A percentile compares a stretch with the other conserved stretches of the same genome.
phyloP scores from a whole-genome alignment of 2,797 vertebrate genomes.

The Sebastes elongatus region DNA sequence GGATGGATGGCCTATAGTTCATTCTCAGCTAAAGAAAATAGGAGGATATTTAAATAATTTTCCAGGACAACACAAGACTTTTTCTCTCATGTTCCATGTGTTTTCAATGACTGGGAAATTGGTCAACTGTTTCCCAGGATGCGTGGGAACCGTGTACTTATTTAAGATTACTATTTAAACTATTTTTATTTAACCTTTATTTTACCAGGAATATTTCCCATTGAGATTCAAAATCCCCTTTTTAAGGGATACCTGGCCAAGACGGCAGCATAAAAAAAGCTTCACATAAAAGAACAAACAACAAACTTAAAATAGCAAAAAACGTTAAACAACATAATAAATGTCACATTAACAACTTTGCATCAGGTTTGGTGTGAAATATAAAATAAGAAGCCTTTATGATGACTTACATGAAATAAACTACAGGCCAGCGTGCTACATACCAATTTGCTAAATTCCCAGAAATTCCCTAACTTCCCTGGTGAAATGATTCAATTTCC shows the following conservation, averaged over 20 bases:
- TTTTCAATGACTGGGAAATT: too few species aligned
- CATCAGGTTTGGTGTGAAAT: background rate
- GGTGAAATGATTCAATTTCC: background rate
- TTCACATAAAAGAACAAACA: background rate
- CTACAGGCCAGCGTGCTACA: background rate
- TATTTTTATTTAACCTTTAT: background rate
- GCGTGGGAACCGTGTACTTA: too few species aligned
- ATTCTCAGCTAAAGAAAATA: too few species aligned
- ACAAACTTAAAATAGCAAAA: background rate
- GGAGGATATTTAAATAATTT: too few species aligned
- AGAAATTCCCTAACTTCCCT: background rate
- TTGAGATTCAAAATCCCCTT: fast-evolving
- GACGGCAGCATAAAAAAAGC: background rate
- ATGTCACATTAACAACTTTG: background rate
- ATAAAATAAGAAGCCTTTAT: background rate
- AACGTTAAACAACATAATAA: background rate
- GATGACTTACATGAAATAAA: background rate
- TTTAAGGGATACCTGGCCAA: background rate
- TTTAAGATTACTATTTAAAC: too few species aligned
- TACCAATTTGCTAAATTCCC: background rate
- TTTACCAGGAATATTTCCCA: fast-evolving
- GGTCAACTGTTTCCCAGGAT: too few species aligned
- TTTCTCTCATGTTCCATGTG: too few species aligned
- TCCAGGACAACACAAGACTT: too few species aligned
- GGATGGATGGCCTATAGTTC: too few species aligned